Evolutionary conservation across 2,113 vertebrate species (phyloP).

Genomic region (Microtus ochrogaster): DNA sequence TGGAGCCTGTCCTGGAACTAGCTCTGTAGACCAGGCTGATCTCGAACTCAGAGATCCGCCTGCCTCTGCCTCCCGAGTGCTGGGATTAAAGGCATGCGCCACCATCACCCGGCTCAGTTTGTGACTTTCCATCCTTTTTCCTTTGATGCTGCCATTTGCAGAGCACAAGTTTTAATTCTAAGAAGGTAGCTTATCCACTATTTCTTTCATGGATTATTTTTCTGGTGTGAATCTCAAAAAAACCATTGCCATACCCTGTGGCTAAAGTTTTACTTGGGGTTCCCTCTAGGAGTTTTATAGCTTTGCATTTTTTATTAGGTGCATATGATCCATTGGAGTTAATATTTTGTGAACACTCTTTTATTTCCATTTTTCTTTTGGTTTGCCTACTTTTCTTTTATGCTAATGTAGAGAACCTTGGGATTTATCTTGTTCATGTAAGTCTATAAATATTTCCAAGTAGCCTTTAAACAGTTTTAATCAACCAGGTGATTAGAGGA

Average conservation of each 20-base stretch:
- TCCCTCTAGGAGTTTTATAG: neutral
- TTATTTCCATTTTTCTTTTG: constrained; percentile 29
- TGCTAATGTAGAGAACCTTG: neutral
- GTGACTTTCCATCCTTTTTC: neutral
- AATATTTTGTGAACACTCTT: neutral
- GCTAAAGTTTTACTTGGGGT: neutral
- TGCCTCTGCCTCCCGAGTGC: no score
- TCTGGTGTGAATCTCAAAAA: neutral
- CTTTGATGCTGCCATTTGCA: neutral
- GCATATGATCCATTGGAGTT: neutral
- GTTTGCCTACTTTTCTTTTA: neutral
- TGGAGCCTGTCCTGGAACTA: no score
- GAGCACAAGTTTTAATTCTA: neutral
- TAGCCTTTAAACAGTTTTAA: constrained; percentile 38
- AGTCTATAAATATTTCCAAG: constrained; percentile 54
- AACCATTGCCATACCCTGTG: neutral
- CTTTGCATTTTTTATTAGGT: neutral
- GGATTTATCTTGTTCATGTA: constrained; percentile 46
- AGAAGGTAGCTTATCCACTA: neutral
- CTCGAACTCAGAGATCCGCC: no score
- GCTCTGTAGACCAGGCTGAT: no score
- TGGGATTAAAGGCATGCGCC: no score
- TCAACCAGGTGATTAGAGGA: constrained; percentile 47
- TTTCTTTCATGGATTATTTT: neutral
- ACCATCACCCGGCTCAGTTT: neutral